A percentile compares a stretch with the other conserved stretches of the same genome.
Evolutionary conservation across 2,797 vertebrate genomes (phyloP).

Genomic region (Orientallactaga sibirica): DNA sequence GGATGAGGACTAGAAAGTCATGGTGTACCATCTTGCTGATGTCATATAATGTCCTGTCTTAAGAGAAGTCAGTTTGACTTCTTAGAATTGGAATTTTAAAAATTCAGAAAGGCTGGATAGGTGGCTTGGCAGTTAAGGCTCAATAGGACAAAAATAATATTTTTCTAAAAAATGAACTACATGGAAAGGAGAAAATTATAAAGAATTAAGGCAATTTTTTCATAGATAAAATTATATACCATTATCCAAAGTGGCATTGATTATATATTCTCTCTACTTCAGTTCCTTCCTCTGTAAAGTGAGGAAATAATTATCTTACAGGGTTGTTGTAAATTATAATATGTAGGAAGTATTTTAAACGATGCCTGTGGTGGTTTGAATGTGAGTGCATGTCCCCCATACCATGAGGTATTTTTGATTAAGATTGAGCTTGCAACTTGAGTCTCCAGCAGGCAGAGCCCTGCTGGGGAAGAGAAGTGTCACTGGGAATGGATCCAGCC

Average conservation of each 20-base stretch:
- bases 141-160: not conserved
- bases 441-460: too few relatives aligned
- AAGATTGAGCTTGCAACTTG: too few relatives aligned
- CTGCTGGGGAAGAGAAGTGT: too few relatives aligned
- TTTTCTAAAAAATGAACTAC: not conserved
- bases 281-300: not conserved
- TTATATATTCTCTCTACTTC: not conserved
- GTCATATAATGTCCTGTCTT: not conserved
- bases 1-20: not conserved
- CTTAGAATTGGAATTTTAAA: not conserved
- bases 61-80: conserved; percentile 11
- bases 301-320: not conserved
- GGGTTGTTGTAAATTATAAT: not conserved
- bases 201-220: not conserved
- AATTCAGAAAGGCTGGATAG: not conserved
- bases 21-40: not conserved
- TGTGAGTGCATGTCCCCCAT: too few relatives aligned
- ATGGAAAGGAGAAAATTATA: not conserved
- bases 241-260: not conserved
- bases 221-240: not conserved
- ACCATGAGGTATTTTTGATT: too few relatives aligned
- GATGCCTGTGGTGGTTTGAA: not conserved
- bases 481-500: too few relatives aligned
- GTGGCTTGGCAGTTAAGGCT: too few relatives aligned
- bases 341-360: not conserved